These are phyloP conservation scores for Micrasema minimum DNA, from an alignment of 1,140 invertebrate species.

Conservation along the genomic window DNA sequence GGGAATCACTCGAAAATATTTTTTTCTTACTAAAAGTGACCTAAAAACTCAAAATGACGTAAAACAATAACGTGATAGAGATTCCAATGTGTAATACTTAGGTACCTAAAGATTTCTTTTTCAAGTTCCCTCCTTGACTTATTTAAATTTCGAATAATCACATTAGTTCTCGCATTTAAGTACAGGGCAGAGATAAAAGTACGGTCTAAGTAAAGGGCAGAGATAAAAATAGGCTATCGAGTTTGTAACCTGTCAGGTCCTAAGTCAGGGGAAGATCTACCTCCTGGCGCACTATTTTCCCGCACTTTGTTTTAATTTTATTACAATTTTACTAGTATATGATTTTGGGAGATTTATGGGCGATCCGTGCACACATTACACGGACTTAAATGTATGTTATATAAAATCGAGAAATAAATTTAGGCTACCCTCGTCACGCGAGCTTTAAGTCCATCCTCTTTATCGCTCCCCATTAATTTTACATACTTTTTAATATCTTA, in stretches of 20 bases:
- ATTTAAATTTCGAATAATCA: too few species aligned
- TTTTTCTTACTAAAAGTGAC: too few species aligned
- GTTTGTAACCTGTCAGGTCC: slow-evolving; percentile 9
- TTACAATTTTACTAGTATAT: slow-evolving; percentile 1
- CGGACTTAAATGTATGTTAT: too few species aligned
- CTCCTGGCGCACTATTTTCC: slow-evolving; percentile 1
- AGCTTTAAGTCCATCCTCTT: background rate
- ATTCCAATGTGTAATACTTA: too few species aligned
- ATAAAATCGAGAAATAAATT: background rate
- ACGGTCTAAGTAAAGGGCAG: too few species aligned
- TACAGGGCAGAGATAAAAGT: background rate
- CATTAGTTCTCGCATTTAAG: background rate
- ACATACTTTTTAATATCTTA: slow-evolving; percentile 4
- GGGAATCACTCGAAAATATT: too few species aligned
- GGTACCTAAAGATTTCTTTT: too few species aligned
- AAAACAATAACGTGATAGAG: too few species aligned
- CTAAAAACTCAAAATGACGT: too few species aligned
- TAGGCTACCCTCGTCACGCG: slow-evolving; percentile 2
- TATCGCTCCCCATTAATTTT: background rate
- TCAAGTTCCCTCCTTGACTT: too few species aligned
- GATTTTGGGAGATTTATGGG: slow-evolving; percentile 26
- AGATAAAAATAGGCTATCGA: too few species aligned
- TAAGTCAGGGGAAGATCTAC: too few species aligned
- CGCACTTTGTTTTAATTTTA: slow-evolving; percentile 29
- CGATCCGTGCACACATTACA: slow-evolving; percentile 10